A percentile compares a stretch with the other conserved stretches of the same genome.
phyloP scores from a whole-genome alignment of 2,888 invertebrate genomes.

The Cheiracanthium punctorium region DNA sequence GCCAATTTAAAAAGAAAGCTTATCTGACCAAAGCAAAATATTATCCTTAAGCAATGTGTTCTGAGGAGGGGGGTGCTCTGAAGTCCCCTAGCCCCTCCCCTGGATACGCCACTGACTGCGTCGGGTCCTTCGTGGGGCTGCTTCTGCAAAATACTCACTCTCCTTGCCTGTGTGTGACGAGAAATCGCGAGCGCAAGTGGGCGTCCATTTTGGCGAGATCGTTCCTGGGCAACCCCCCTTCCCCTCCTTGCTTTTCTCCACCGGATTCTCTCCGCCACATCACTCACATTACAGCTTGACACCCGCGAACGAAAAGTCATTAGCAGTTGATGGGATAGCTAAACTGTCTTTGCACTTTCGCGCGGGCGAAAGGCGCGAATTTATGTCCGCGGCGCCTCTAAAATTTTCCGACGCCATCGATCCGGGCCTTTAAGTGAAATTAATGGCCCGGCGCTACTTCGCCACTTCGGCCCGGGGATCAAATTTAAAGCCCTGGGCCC shows the following conservation, averaged over 20 bases:
- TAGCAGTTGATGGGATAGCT: constrained; percentile 68
- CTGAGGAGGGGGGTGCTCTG: no score
- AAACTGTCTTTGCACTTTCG: constrained; percentile 68
- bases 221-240: background rate
- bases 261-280: constrained; percentile 65
- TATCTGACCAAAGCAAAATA: no score
- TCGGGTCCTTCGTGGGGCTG: no score
- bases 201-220: constrained; percentile 19
- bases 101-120: no score
- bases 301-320: constrained; percentile 68
- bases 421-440: constrained; percentile 60
- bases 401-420: constrained; percentile 45
- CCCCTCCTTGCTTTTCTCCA: background rate
- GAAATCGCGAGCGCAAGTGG: background rate
- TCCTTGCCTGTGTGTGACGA: no score
- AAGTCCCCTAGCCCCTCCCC: no score
- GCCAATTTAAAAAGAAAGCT: no score
- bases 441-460: constrained; percentile 57
- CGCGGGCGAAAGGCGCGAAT: constrained; percentile 57
- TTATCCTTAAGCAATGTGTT: no score
- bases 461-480: constrained; percentile 56
- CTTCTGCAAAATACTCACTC: no score
- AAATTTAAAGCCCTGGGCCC: constrained; percentile 62
- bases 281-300: constrained; percentile 68
- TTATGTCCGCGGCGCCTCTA: constrained; percentile 66